A percentile compares a stretch with the other conserved stretches of the same genome.
Conservation (phyloP, 1,140 invertebrate genomes). For the Anastatus disparis region DNA sequence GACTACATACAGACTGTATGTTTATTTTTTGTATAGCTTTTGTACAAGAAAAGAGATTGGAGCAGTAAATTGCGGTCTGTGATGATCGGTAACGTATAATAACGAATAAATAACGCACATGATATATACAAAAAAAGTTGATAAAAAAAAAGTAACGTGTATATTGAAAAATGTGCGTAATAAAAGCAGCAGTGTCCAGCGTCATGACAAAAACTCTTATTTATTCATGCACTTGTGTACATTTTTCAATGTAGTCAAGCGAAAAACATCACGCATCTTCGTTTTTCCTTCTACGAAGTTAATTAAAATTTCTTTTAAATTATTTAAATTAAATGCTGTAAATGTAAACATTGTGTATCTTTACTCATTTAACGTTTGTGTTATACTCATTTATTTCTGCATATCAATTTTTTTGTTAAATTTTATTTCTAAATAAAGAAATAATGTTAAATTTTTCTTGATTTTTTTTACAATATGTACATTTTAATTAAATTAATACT, state of each 20-base stretch:
- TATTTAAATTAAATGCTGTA: too few species aligned
- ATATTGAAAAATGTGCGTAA: background rate
- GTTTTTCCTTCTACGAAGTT: slow-evolving; percentile 1
- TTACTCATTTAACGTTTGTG: too few species aligned
- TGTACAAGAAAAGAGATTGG: background rate
- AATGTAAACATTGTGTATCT: too few species aligned
- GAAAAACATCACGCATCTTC: slow-evolving; percentile 6
- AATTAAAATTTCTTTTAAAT: slow-evolving; percentile 2
- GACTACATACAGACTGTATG: background rate
- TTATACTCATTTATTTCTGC: too few species aligned
- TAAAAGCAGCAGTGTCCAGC: background rate
- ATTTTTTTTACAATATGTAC: too few species aligned
- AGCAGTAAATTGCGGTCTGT: background rate
- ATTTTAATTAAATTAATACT: too few species aligned
- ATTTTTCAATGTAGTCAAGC: background rate
- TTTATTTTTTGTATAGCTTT: background rate
- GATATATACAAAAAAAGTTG: slow-evolving; percentile 7
- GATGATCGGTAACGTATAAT: background rate
- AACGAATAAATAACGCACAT: background rate
- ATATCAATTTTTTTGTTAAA: too few species aligned
- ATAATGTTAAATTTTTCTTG: too few species aligned
- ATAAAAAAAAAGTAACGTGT: background rate
- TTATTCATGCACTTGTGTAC: background rate
- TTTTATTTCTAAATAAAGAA: too few species aligned
- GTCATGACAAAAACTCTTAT: background rate